Conservation (phyloP, 2,113 vertebrate species). For the Verasper variegatus region DNA sequence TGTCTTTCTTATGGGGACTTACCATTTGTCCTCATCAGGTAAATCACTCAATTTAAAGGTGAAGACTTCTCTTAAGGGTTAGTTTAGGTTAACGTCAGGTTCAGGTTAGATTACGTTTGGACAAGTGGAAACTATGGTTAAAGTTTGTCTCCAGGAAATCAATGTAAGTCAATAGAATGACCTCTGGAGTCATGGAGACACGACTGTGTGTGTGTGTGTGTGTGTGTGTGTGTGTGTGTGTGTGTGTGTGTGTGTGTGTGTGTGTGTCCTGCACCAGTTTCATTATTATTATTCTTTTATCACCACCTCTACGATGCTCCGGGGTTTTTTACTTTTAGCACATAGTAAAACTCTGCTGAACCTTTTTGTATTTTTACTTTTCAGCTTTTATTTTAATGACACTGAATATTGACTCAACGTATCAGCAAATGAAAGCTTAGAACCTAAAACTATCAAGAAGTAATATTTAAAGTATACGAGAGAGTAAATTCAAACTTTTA, state of each 20-base stretch:
- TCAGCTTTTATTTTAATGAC: neutral
- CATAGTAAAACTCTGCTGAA: constrained; percentile 11
- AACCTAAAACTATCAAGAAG: too few species aligned
- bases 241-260: neutral
- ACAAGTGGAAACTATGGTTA: too few species aligned
- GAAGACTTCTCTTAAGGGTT: too few species aligned
- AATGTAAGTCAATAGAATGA: neutral
- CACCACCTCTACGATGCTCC: neutral
- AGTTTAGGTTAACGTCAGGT: too few species aligned
- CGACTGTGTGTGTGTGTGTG: neutral
- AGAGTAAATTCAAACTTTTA: neutral
- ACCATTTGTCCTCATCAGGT: too few species aligned
- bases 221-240: neutral
- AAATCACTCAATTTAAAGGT: too few species aligned
- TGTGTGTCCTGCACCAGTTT: constrained; percentile 1
- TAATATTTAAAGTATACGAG: neutral
- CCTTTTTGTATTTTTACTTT: neutral
- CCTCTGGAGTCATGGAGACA: neutral
- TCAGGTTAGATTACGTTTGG: too few species aligned
- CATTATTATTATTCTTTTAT: neutral
- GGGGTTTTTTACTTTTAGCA: constrained; percentile 1
- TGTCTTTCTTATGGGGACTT: too few species aligned
- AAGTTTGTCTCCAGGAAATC: too few species aligned
- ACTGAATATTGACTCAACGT: neutral
- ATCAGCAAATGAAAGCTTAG: neutral